Percentiles rank a stretch among this genome's conserved stretches.
Conservation (phyloP, 2,888 invertebrate species). For the Antheraea assamensis region DNA sequence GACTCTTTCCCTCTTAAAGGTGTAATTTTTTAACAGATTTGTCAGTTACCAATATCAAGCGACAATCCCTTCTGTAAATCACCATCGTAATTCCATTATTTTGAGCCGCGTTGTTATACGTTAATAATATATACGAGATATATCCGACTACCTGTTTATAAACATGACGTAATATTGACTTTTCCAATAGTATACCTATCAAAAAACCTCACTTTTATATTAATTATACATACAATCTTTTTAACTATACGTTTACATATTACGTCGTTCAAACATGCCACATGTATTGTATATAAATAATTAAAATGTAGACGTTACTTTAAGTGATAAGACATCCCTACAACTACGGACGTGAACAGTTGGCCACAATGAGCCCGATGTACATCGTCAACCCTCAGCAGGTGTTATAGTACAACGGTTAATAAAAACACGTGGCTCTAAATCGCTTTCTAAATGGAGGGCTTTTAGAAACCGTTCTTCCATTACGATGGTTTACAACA, state of each 20-base stretch:
- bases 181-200: neutral
- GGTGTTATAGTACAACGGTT: neutral
- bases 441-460: neutral
- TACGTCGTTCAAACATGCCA: neutral
- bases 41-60: no score
- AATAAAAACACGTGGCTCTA: neutral
- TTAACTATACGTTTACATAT: neutral
- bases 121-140: neutral
- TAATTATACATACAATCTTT: neutral
- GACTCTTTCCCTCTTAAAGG: no score
- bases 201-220: no score
- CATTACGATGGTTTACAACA: neutral
- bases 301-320: neutral
- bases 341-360: neutral
- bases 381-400: neutral
- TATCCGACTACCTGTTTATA: neutral
- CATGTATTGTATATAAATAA: neutral
- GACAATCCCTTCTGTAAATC: no score
- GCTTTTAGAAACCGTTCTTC: neutral
- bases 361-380: neutral
- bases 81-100: no score
- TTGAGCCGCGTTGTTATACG: no score
- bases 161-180: neutral
- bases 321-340: neutral
- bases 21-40: no score